Evolutionary conservation across 2,888 invertebrate genomes (phyloP), one percentile per base, ranked within the genome.

Genomic region (Arctia plantaginis): DNA sequence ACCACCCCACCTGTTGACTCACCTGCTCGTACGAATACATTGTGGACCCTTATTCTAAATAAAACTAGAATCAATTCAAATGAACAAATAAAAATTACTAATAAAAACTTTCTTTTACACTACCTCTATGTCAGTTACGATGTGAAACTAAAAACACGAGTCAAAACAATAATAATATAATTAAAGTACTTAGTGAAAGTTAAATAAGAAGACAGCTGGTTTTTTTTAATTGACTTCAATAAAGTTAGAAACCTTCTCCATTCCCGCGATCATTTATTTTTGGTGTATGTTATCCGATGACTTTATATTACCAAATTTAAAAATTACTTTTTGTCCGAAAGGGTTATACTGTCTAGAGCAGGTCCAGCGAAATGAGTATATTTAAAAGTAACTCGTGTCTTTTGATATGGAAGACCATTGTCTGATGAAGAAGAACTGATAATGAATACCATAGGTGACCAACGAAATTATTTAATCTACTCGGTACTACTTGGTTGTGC

Each of bases 1-100:
- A 79, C 73, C 94, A 95, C 95, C 95, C 95, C 92, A 95, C 94
- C 94, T 94, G 93, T 90, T 93, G 93, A 95, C 90, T 95, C 95
- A 95, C 95, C 94, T 95, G 94, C 90, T 89, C 85, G 82, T 82
- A 81, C 86, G 86, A 85, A n/a, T 64, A 87, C 41, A 55, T 87
- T 85, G 82, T 85, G 86, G 83, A 88, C 86, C 83, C 84, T 80
- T 75, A 70, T 59, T 74, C 68, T 72, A 68, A 76, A 78, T 71
- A 71, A 66, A 68, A 77, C 66, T 44, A 23, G 72, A 71, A 79
- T 81, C 65, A 44, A 69, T 66, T 59, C 7, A 33, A 66, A 62
- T 66, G 7, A 33, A 13, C 3, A 47, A 39, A 65, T 69, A 68
- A n/a, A 23, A 67, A n/a, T 35, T n/a, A 18, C 10, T 39, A 10